Conservation (phyloP, 1,140 invertebrate species). For the Tetragnatha versicolor region DNA sequence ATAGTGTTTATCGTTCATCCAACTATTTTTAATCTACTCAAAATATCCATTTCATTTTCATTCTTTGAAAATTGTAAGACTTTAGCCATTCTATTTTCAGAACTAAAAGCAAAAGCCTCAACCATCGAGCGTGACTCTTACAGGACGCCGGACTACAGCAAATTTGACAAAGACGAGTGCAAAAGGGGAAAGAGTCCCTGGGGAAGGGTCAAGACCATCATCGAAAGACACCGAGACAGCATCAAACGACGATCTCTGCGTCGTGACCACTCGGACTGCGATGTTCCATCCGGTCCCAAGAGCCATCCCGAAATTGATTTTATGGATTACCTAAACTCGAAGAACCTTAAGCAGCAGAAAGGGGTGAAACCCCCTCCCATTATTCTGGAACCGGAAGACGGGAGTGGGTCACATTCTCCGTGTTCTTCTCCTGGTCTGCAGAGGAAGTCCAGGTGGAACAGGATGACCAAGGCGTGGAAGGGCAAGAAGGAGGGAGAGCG, state of each 20-base stretch:
- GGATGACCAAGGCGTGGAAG: constrained; percentile 74
- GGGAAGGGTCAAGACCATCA: constrained; percentile 52
- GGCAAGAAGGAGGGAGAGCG: constrained; percentile 33
- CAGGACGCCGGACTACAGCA: constrained; percentile 2
- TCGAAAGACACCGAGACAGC: constrained; percentile 44
- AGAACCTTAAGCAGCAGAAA: background rate
- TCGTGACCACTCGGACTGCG: background rate
- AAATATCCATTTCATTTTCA: no score
- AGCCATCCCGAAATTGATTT: background rate
- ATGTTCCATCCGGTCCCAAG: background rate
- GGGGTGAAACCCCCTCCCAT: background rate
- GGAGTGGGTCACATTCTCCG: constrained; percentile 55
- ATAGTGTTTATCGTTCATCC: no score
- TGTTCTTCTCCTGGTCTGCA: constrained; percentile 63
- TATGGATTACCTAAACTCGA: background rate
- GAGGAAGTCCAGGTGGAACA: constrained; percentile 73
- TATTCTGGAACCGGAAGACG: background rate
- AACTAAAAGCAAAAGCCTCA: constrained; percentile 15
- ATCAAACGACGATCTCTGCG: constrained; percentile 22
- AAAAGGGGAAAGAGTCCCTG: constrained; percentile 48
- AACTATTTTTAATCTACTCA: no score
- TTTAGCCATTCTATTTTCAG: no score
- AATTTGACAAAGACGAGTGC: constrained; percentile 48
- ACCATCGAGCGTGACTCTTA: constrained; percentile 45
- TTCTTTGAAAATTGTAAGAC: no score